Conservation (phyloP, 37 sponge, comb jelly and placozoan species). For the Hexactinellida sp. region DNA sequence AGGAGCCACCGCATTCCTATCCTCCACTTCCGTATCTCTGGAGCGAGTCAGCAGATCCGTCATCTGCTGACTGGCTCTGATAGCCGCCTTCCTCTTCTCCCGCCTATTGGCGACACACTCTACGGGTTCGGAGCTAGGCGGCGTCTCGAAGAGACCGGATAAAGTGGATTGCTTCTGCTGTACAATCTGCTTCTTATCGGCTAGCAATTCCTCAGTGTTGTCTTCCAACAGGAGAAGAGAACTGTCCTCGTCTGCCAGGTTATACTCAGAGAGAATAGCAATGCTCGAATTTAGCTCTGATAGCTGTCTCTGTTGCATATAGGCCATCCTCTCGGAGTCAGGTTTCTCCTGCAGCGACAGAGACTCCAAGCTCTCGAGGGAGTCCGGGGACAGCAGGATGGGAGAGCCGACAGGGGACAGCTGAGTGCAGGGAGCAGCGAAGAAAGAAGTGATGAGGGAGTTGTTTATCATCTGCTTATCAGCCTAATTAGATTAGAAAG, state of each 20-base stretch:
- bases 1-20: background rate
- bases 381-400: background rate
- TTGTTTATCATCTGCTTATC: background rate
- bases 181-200: background rate
- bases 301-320: background rate
- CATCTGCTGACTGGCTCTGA: background rate
- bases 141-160: background rate
- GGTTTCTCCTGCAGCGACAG: background rate
- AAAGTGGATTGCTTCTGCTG: background rate
- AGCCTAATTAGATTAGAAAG: no score
- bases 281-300: background rate
- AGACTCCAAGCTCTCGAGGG: background rate
- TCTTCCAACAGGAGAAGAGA: background rate
- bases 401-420: background rate
- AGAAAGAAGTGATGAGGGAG: conserved; percentile 8
- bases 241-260: background rate
- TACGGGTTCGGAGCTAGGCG: background rate
- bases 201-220: background rate
- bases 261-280: background rate
- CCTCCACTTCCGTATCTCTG: background rate
- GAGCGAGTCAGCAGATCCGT: background rate
- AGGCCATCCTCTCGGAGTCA: background rate
- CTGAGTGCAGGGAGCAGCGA: background rate
- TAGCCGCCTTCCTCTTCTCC: background rate
- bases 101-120: background rate